phyloP scores from a whole-genome alignment of 2,888 invertebrate species.

The Drosophila peninsularis region DNA sequence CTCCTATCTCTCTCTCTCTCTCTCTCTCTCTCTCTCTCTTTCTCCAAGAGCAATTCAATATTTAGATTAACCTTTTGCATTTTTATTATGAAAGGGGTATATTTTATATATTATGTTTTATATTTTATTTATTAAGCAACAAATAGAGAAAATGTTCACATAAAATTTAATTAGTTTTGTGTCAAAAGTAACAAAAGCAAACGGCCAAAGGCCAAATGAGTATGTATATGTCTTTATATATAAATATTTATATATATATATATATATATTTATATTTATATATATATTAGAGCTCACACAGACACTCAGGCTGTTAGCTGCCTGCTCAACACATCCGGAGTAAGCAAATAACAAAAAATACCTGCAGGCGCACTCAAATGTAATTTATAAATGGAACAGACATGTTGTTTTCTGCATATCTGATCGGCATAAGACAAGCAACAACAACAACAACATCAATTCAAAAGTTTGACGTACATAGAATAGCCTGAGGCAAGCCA shows the following conservation, averaged over 20 bases:
- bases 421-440: constrained; percentile 27
- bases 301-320: neutral
- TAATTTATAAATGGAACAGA: constrained; percentile 56
- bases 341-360: constrained; percentile 27
- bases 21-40: neutral
- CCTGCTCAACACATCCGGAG: constrained; percentile 9
- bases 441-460: constrained; percentile 10
- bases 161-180: constrained; percentile 16
- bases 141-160: neutral
- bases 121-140: neutral
- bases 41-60: neutral
- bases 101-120: no score
- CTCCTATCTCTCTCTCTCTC: neutral
- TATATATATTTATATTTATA: neutral
- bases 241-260: neutral
- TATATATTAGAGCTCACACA: neutral
- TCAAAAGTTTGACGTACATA: neutral
- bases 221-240: neutral
- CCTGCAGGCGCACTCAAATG: constrained; percentile 39
- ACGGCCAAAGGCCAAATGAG: constrained; percentile 6
- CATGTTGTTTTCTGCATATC: constrained; percentile 34
- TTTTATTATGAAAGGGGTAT: no score
- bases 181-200: constrained; percentile 12
- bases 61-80: neutral
- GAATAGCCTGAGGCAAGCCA: constrained; percentile 4